Evolutionary conservation across 30 jellyfish, hydroid and myxozoan genomes (phyloP), one percentile per base, ranked within the genome.

Genomic region (Aurelia aurita complex sp. Pacific): DNA sequence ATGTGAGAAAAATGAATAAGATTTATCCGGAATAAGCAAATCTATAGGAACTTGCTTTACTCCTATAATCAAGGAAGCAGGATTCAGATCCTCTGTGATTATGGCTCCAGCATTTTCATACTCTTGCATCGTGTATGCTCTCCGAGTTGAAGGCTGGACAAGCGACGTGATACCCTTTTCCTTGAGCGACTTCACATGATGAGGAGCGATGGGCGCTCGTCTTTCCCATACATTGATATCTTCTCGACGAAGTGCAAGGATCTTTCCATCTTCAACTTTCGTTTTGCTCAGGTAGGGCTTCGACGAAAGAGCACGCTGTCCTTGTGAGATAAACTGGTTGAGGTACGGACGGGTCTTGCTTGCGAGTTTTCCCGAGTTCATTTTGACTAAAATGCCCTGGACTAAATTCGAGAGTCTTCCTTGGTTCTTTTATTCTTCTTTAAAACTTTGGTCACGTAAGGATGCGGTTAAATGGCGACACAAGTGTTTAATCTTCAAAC

Each of bases 211-310:
- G 2, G 98, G 98, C 10, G 98, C 96, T 2, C 98, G 79, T 74
- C 98, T 50, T 76, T 92, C 98, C 98, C 98, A 92, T 3, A 92
- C 98, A 89, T 92, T 92, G 16, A 92, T 75, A 77, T 92, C 98
- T 67, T 92, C 98, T 40, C 98, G 73, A 23, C 98, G 83, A 46
- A 92, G 70, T 32, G 91, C 98, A 40, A 92, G 68, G 19, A 92
- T 69, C 50, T 69, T 67, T 6, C 83, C 88, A 64, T 79, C 87
- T 38, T 82, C 83, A 35, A 91, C 98, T 17, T 74, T 76, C 66
- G 88, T 81, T n/a, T 72, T 82, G 85, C 81, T 82, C 57, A 69
- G 74, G 36, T 72, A 71, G 1, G 79, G 85, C 79, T 70, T 60
- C 12, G 85, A 69, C 4, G 91, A 82, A 38, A 72, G 63, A 10